Base-by-base conservation (phyloP, 2,888 invertebrate species). In the Chalcosyrphus nemorum region DNA sequence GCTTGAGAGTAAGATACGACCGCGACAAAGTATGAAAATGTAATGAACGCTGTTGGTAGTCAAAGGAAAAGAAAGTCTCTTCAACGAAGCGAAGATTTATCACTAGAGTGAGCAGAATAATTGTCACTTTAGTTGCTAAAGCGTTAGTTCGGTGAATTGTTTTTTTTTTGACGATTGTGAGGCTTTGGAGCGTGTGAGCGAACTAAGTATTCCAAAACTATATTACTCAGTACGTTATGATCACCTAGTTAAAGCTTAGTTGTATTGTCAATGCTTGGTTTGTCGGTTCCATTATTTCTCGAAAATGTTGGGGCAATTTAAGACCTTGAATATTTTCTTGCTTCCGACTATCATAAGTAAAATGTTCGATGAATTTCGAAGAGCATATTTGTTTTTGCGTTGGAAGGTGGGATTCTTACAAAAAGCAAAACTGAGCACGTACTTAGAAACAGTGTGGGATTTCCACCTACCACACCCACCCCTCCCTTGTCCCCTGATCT, bases 61-160 rank as follows among this genome's bases (percentile, higher is more conserved):
- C n/a, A 24, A 24, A 29, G 50, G 63, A 70, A 80, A 80, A 70
- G 84, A 84, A 84, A 84, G 84, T 74, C 65, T 19, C 43, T 21
- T 65, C 80, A 70, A 65, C 84, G 27, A 74, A 70, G 74, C 74
- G 80, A 63, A 24, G 24, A 63, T 41, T 74, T 41, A 57, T 80
- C 84, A 80, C 61, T 43, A 74, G 45, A 84, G 35, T 78, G 56
- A 56, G n/a, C 57, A 13, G 17, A 43, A 29, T 84, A 84, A 84
- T 84, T 84, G 84, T 17, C 13, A n/a, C 11, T 35, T 38, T 24
- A 61, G 52, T 77, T 72, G 45, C 50, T 57, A 43, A 52, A 57
- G 24, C 65, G 7, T 75, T 7, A 38, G 21, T 63, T 38, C 24
- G 41, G 38, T 45, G 66, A 50, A 57, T 65, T 47, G 29, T 61